Conservation (phyloP, 2,888 invertebrate genomes). For the Clepsis dumicolana region DNA sequence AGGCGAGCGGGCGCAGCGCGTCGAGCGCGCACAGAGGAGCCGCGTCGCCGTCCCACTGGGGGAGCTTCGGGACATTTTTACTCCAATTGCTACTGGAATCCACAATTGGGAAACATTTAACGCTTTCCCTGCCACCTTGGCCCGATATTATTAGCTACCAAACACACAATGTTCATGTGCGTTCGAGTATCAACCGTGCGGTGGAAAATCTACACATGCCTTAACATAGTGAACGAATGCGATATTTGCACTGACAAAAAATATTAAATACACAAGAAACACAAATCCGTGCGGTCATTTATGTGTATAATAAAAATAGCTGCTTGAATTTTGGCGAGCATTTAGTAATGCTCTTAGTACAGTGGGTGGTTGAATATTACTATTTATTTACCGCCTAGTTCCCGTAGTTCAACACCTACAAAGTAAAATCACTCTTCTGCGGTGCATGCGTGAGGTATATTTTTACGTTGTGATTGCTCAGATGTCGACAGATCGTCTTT, state of each 20-base stretch:
- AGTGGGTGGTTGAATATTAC: not conserved
- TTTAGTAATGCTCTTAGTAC: not conserved
- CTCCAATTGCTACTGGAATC: slow-evolving; percentile 84
- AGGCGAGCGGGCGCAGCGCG: slow-evolving; percentile 64
- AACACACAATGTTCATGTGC: not conserved
- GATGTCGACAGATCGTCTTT: slow-evolving; percentile 9
- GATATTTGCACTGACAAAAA: not conserved
- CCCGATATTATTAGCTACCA: not conserved
- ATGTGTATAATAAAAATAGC: no score
- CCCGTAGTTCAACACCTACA: not conserved
- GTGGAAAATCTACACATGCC: not conserved
- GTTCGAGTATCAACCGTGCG: not conserved
- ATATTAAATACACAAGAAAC: not conserved
- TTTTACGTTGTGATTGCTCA: not conserved
- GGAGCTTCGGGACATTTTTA: slow-evolving; percentile 73
- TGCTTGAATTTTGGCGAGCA: not conserved
- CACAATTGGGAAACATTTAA: slow-evolving; percentile 50
- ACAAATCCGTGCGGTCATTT: not conserved
- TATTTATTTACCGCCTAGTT: not conserved
- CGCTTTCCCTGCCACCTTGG: slow-evolving; percentile 4
- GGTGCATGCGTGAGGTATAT: slow-evolving; percentile 6
- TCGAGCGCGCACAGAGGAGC: slow-evolving; percentile 74
- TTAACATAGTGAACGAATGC: not conserved
- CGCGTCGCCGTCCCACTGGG: slow-evolving; percentile 80
- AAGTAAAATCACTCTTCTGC: slow-evolving; percentile 7